Base-by-base conservation (phyloP, 1,140 invertebrate genomes). In the Brachionus koreanus region DNA sequence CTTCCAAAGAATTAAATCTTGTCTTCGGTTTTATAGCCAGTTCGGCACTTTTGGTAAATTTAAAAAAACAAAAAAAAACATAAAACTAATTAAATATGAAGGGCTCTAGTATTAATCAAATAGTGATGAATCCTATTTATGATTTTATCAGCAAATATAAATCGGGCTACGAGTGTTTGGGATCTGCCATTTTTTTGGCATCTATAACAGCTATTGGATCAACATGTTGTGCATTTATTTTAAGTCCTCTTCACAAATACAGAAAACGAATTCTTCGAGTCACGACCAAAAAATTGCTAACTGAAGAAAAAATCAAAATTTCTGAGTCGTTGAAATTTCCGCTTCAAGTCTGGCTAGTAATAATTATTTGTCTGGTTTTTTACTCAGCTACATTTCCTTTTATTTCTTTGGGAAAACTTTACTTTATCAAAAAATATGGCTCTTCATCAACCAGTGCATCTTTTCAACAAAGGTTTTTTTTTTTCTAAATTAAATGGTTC, bases 351-450 rank as follows among this genome's bases (percentile, higher is more conserved):
- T 98, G 96, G 96, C 88, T 98, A 33, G 91, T 98, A 25, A 91
- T 92, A 43, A 85, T 94, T 5, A 94, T 97, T 82, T 98, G 96
- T 89, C 93, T 98, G 5, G 91, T 93, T 3, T 98, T 98, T 88
- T 98, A 98, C 88, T 92, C 96, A 13, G 93, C 95, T 5, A 95
- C 98, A 84, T 98, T 98, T 87, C 96, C 96, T n/a, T 98, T 98
- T 85, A 94, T 98, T 87, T 93, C 94, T 7, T 88, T 98, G 39
- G 96, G 94, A 88, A 93, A 96, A 94, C 96, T 90, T 92, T 94
- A 93, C 85, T 57, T 79, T 37, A 69, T 39, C 25, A 39, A 42
- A 25, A 82, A 74, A 29, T 82, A 82, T 61, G 39, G 23, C 49
- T 42, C 23, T 39, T 43, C 79, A 16, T 19, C 79, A 35, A 57